These are phyloP conservation scores for Aythya baeri DNA, from an alignment of 2,113 vertebrate genomes.

Conservation along the genomic window DNA sequence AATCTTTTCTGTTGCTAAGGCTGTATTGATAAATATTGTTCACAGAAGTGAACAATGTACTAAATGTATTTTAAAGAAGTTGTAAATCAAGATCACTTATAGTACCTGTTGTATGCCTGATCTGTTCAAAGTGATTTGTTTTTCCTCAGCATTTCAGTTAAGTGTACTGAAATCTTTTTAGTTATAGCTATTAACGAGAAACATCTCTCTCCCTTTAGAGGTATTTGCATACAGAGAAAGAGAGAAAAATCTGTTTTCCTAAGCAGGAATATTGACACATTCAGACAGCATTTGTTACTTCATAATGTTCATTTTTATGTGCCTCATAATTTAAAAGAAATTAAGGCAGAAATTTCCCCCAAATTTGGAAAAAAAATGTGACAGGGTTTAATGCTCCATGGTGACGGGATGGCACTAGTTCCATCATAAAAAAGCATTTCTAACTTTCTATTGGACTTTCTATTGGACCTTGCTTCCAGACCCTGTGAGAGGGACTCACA, in stretches of 20 bases:
- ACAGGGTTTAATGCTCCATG: neutral
- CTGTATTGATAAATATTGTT: neutral
- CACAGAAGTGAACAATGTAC: neutral
- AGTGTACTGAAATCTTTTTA: neutral
- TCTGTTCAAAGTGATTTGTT: neutral
- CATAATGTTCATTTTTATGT: neutral
- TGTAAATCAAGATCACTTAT: neutral
- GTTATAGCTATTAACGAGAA: neutral
- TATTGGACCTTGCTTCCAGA: rapidly evolving
- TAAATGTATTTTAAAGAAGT: neutral
- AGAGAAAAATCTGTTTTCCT: neutral
- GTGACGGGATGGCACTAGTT: neutral
- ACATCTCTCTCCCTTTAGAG: neutral
- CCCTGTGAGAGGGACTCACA: neutral
- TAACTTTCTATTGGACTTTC: neutral
- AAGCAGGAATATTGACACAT: neutral
- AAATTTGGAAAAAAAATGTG: neutral
- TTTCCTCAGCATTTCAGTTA: neutral
- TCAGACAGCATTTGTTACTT: neutral
- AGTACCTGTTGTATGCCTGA: neutral
- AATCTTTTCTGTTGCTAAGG: neutral
- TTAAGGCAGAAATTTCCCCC: neutral
- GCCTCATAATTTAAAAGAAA: neutral
- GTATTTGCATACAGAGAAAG: neutral
- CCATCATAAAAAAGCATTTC: neutral